A percentile compares a stretch with the other conserved stretches of the same genome.
Conservation (phyloP, 2,888 invertebrate species). For the Drosophila yooni region DNA sequence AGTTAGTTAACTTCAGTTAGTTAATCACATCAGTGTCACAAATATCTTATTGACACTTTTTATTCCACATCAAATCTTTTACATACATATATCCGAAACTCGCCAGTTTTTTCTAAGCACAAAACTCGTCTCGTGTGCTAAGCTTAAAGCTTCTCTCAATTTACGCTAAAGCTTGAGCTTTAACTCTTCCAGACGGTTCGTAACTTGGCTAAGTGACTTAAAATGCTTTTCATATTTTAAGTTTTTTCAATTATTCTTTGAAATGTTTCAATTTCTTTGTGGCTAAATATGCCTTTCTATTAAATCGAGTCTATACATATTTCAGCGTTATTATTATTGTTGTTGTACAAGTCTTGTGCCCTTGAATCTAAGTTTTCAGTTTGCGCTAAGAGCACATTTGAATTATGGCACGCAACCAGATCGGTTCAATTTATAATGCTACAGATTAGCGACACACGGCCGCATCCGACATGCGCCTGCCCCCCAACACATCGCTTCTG, state of each 20-base stretch:
- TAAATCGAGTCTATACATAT: conserved; percentile 1
- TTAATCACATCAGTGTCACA: not conserved
- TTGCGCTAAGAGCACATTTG: conserved; percentile 15
- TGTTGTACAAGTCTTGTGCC: conserved; percentile 33
- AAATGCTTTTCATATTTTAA: not conserved
- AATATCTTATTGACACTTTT: not conserved
- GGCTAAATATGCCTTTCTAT: conserved; percentile 27
- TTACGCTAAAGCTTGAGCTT: not conserved
- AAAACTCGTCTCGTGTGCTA: not conserved
- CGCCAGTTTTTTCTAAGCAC: not conserved
- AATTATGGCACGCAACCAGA: conserved; percentile 58
- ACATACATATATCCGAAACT: not conserved
- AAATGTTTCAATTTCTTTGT: not conserved
- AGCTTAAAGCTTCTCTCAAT: conserved; percentile 8
- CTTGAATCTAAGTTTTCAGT: conserved; percentile 26
- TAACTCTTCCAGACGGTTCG: not conserved
- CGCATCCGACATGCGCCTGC: conserved; percentile 14
- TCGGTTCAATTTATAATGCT: conserved; percentile 58
- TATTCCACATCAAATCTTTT: not conserved
- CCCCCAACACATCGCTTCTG: not conserved
- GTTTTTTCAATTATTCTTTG: not conserved
- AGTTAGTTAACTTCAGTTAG: not conserved
- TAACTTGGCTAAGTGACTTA: conserved; percentile 10
- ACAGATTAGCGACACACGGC: conserved; percentile 49
- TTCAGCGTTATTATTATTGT: not conserved